Percentiles rank a stretch among this genome's conserved stretches.
Conservation (phyloP, 2,888 invertebrate genomes). For the Erpobdella octoculata region DNA sequence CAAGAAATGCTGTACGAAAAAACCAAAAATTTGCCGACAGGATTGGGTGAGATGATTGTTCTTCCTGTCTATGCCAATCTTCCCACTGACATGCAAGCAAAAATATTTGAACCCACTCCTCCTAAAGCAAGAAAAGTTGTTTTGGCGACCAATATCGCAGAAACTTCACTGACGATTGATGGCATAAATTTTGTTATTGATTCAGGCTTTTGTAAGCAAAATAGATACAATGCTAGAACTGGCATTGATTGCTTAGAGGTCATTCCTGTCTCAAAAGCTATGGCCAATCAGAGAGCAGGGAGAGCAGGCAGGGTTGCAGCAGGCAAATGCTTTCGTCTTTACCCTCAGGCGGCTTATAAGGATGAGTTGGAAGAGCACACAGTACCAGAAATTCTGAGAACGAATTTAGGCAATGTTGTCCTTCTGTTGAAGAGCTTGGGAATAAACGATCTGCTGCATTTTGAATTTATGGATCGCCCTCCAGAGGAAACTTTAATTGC, state of each 20-base stretch:
- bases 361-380: constrained; percentile 96
- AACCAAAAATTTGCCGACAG: constrained; percentile 80
- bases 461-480: constrained; percentile 96
- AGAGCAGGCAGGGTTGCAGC: constrained; percentile 83
- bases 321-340: constrained; percentile 94
- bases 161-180: constrained; percentile 96
- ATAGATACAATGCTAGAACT: constrained; percentile 89
- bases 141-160: constrained; percentile 95
- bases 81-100: constrained; percentile 96
- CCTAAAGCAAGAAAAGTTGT: constrained; percentile 86
- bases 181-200: constrained; percentile 98
- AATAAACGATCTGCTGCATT: constrained; percentile 92
- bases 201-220: constrained; percentile 98
- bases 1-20: constrained; percentile 64
- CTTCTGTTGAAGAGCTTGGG: constrained; percentile 90
- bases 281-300: constrained; percentile 93
- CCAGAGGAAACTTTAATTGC: constrained; percentile 61
- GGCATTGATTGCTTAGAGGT: constrained; percentile 98
- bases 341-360: constrained; percentile 96
- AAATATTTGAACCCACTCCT: constrained; percentile 96
- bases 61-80: constrained; percentile 95
- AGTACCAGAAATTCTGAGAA: constrained; percentile 93
- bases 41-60: constrained; percentile 82
- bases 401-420: constrained; percentile 94
- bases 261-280: constrained; percentile 90